phyloP scores from a whole-genome alignment of 2,113 vertebrate species.

The Pseudorasbora parva region DNA sequence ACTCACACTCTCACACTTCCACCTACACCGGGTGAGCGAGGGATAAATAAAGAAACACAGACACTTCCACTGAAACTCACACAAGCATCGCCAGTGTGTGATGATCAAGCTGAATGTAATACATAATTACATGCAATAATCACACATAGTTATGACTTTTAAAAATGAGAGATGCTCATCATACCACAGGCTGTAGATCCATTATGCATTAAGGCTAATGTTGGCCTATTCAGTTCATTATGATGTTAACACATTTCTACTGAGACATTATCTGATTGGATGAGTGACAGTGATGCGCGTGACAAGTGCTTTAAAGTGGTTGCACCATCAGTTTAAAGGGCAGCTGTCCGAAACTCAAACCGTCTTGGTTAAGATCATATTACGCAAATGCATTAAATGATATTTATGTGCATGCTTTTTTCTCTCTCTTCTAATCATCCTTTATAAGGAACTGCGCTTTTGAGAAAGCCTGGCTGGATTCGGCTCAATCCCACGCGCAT shows the following conservation, averaged over 20 bases:
- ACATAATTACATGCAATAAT: too few species aligned
- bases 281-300: not conserved
- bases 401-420: not conserved
- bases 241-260: too few species aligned
- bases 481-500: conserved; percentile 36
- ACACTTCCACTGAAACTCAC: not conserved
- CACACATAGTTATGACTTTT: too few species aligned
- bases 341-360: not conserved
- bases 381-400: not conserved
- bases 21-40: conserved; percentile 49
- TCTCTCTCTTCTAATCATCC: not conserved
- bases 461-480: not conserved
- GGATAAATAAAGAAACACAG: conserved; percentile 1
- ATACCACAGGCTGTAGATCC: too few species aligned
- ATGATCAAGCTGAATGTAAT: not conserved
- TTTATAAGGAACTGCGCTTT: not conserved
- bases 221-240: too few species aligned
- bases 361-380: not conserved
- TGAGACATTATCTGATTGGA: too few species aligned
- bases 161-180: too few species aligned
- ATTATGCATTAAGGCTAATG: too few species aligned
- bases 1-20: conserved; percentile 52
- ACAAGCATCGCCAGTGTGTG: not conserved
- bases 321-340: not conserved
- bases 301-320: not conserved